Conservation (phyloP, 2,888 invertebrate genomes). For the Meteorus cinctellus region DNA sequence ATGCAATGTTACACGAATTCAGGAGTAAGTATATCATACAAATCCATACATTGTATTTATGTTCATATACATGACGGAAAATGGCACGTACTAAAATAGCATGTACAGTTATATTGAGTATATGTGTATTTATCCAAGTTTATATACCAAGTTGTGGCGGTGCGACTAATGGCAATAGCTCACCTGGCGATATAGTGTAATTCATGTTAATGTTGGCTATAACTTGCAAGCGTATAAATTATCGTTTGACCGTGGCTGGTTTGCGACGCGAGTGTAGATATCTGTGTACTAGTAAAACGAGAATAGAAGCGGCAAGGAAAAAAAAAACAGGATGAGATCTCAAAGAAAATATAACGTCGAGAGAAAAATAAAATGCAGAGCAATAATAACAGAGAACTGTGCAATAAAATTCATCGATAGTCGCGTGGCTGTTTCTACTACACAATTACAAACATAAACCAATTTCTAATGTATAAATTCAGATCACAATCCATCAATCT, state of each 20-base stretch:
- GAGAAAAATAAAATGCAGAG: background rate
- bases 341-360: no score
- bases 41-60: conserved; percentile 8
- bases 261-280: background rate
- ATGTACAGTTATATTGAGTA: conserved; percentile 42
- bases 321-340: background rate
- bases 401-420: conserved; percentile 7
- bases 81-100: conserved; percentile 9
- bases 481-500: background rate
- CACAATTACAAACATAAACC: background rate
- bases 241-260: conserved; percentile 46
- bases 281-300: conserved; percentile 12
- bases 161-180: conserved; percentile 50
- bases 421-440: conserved; percentile 16
- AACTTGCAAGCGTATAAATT: conserved; percentile 53
- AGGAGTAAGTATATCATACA: conserved; percentile 1
- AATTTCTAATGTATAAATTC: background rate
- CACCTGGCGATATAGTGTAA: conserved; percentile 51
- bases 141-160: conserved; percentile 9
- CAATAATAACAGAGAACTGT: background rate
- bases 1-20: background rate
- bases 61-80: conserved; percentile 12
- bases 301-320: background rate
- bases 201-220: conserved; percentile 54
- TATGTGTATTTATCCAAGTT: conserved; percentile 16